phyloP scores from a whole-genome alignment of 2,797 vertebrate species.

The Sebastiscus tertius region DNA sequence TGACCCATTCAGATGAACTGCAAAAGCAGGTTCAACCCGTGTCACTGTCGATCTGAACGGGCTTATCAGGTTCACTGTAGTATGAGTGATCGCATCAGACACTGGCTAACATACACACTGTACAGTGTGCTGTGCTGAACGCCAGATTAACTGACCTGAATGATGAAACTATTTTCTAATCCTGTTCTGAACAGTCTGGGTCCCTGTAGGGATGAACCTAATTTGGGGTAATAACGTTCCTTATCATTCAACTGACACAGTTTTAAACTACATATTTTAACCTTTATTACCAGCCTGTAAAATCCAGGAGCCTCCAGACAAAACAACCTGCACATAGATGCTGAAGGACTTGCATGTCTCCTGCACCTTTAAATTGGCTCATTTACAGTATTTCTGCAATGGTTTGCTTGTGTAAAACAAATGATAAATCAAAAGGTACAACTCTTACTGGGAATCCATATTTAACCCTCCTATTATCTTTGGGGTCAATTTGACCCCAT shows the following conservation, averaged over 20 bases:
- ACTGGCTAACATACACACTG: neutral
- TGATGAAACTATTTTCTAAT: slow-evolving; percentile 2
- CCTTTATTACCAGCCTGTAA: neutral
- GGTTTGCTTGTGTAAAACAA: neutral
- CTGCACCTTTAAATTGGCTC: neutral
- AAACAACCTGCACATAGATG: neutral
- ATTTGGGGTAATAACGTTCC: neutral
- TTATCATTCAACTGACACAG: neutral
- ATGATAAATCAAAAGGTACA: neutral
- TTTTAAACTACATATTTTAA: neutral
- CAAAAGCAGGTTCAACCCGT: neutral
- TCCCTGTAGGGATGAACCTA: neutral
- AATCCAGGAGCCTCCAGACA: neutral
- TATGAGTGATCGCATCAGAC: neutral
- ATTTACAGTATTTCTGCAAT: neutral
- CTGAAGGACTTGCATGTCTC: fast-evolving
- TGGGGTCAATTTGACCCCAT: too few species aligned
- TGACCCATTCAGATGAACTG: neutral
- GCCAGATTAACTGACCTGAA: slow-evolving; percentile 4
- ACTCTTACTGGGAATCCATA: neutral
- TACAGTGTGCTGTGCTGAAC: neutral
- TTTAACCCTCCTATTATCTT: too few species aligned
- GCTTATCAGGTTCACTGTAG: neutral
- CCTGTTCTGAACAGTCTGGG: neutral
- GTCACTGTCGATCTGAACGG: neutral